These are phyloP conservation scores for Heterotilapia buettikoferi DNA, from an alignment of 2,113 vertebrate species.

Conservation along the genomic window DNA sequence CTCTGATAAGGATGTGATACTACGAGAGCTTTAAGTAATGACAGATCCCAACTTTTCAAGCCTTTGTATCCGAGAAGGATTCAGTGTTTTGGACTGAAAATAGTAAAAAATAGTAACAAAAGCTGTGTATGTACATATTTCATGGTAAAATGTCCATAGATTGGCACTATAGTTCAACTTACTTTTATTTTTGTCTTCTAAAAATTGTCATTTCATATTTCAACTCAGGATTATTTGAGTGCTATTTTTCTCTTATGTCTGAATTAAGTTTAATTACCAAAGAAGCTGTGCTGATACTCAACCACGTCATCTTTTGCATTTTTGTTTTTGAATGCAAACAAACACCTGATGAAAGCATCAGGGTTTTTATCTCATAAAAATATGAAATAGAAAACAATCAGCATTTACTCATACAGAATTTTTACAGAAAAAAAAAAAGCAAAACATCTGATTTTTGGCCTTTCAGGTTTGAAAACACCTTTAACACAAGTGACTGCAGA, in stretches of 20 bases:
- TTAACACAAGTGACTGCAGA: not conserved
- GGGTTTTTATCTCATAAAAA: rapidly evolving
- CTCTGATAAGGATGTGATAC: too few relatives aligned
- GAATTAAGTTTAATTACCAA: not conserved
- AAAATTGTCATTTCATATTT: rapidly evolving
- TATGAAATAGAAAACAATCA: not conserved
- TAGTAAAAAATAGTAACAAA: rapidly evolving
- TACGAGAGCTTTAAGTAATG: rapidly evolving
- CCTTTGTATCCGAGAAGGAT: rapidly evolving
- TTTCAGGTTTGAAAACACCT: not conserved
- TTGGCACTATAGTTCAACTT: not conserved
- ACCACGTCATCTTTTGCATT: not conserved
- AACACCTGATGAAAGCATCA: rapidly evolving
- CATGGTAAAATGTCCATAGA: rapidly evolving
- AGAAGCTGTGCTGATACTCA: rapidly evolving
- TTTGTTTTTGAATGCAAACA: not conserved
- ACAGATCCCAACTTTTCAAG: not conserved
- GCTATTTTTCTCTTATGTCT: rapidly evolving
- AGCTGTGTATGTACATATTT: not conserved
- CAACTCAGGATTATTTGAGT: rapidly evolving
- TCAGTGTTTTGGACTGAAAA: not conserved
- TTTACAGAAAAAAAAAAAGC: not conserved
- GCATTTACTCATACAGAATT: not conserved
- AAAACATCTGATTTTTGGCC: too few relatives aligned
- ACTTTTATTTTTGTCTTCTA: not conserved